Percentiles rank a stretch among this genome's conserved stretches.
phyloP scores from a whole-genome alignment of 2,888 invertebrate genomes.

The Stratiomys singularior region DNA sequence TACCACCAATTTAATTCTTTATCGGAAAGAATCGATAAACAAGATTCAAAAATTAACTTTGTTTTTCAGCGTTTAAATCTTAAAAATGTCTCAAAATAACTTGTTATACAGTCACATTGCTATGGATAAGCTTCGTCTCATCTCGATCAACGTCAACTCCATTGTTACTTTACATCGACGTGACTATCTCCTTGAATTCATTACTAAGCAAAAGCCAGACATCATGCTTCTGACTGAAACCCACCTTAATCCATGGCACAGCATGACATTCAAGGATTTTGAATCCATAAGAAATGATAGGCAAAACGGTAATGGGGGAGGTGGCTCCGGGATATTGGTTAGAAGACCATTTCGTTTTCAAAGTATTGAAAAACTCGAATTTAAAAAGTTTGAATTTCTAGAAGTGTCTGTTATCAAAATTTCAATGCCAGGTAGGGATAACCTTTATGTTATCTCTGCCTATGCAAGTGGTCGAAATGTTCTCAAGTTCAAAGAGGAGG shows the following conservation, averaged over 20 bases:
- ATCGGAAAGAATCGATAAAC: too few species aligned
- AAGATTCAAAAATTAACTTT: too few species aligned
- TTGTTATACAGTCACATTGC: not conserved
- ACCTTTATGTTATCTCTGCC: slow-evolving; percentile 2
- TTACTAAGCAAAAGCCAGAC: not conserved
- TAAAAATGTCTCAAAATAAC: too few species aligned
- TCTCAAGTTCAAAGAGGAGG: not conserved
- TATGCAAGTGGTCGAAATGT: not conserved
- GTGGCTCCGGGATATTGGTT: not conserved
- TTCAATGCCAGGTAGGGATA: not conserved
- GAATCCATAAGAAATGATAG: not conserved
- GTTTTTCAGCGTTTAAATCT: too few species aligned
- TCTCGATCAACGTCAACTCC: not conserved
- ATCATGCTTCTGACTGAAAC: not conserved
- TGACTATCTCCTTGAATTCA: not conserved
- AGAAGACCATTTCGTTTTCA: not conserved
- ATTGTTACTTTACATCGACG: not conserved
- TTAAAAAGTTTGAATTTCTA: not conserved
- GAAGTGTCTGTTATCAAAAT: slow-evolving; percentile 7
- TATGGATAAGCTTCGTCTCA: not conserved
- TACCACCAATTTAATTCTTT: too few species aligned
- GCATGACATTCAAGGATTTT: not conserved
- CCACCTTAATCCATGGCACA: not conserved
- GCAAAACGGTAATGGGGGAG: not conserved
- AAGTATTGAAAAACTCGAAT: not conserved